phyloP scores from a whole-genome alignment of 2,888 invertebrate genomes.

The Abrostola triplasia region DNA sequence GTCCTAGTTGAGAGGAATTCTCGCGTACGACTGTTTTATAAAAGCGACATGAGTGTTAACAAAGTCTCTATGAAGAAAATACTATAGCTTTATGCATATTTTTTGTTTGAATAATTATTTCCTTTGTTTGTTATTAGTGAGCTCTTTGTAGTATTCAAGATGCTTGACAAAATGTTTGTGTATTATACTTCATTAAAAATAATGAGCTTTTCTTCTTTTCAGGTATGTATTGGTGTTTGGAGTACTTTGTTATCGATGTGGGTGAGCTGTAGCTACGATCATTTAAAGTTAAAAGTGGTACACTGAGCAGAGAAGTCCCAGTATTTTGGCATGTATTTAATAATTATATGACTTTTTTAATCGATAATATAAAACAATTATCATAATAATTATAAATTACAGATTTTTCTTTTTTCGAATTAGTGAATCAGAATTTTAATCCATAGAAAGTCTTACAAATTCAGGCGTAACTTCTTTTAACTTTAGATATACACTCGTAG shows the following conservation, averaged over 20 bases:
- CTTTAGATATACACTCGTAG: conserved; percentile 1
- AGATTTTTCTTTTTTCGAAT: too few species aligned
- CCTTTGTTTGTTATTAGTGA: not conserved
- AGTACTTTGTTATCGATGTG: conserved; percentile 17
- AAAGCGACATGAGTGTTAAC: conserved; percentile 31
- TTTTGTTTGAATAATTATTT: conserved; percentile 5
- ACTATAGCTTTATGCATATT: conserved; percentile 10
- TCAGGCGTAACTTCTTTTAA: not conserved
- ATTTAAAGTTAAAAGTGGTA: not conserved
- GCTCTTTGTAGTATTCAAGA: conserved; percentile 6
- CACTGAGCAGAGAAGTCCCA: too few species aligned
- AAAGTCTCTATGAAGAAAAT: conserved; percentile 22
- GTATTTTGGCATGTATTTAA: too few species aligned
- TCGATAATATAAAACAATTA: too few species aligned
- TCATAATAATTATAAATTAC: too few species aligned
- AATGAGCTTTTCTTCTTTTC: conserved; percentile 14
- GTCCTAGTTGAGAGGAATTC: conserved; percentile 17
- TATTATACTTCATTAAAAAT: conserved; percentile 4
- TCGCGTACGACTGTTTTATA: conserved; percentile 16
- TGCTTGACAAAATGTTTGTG: conserved; percentile 4
- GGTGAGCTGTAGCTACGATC: not conserved
- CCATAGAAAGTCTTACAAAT: too few species aligned
- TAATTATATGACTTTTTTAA: too few species aligned
- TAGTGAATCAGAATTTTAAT: too few species aligned
- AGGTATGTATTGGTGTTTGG: conserved; percentile 29